Conservation (phyloP, 1,140 invertebrate genomes). For the Panulirus ornatus region DNA sequence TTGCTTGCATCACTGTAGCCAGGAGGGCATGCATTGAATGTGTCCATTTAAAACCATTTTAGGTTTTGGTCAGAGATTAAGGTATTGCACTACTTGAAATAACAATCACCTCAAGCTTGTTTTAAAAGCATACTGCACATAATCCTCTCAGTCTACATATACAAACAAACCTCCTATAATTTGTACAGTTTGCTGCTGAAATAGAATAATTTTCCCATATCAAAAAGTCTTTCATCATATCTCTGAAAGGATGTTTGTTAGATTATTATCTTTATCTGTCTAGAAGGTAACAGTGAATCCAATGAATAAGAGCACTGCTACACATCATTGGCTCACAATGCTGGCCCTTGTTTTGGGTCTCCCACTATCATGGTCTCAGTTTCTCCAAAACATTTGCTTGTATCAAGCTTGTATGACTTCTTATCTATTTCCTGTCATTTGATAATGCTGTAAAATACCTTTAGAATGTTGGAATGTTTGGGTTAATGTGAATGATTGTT, state of each 20-base stretch:
- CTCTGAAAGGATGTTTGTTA: background rate
- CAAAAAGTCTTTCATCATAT: background rate
- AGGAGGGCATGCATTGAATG: too few species aligned
- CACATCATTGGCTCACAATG: constrained; percentile 1
- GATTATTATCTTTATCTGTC: too few species aligned
- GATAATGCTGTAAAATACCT: constrained; percentile 26
- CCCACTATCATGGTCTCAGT: background rate
- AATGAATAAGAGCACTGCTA: background rate
- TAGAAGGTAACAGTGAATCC: background rate
- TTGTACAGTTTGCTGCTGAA: background rate
- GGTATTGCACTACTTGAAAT: background rate
- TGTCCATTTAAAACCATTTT: background rate
- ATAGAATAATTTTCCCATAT: background rate
- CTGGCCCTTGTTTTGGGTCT: background rate
- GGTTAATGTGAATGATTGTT: background rate
- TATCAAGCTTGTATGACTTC: constrained; percentile 42
- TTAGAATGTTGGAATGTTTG: constrained; percentile 34
- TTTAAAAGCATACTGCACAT: background rate
- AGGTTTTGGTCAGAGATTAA: background rate
- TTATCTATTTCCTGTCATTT: constrained; percentile 6
- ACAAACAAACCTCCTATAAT: background rate
- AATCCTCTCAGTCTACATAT: background rate
- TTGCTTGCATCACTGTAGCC: too few species aligned
- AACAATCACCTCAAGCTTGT: background rate
- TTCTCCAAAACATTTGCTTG: constrained; percentile 36